A percentile compares a stretch with the other conserved stretches of the same genome.
Evolutionary conservation across 1,140 invertebrate genomes (phyloP).

Genomic region (Agrilus planipennis): DNA sequence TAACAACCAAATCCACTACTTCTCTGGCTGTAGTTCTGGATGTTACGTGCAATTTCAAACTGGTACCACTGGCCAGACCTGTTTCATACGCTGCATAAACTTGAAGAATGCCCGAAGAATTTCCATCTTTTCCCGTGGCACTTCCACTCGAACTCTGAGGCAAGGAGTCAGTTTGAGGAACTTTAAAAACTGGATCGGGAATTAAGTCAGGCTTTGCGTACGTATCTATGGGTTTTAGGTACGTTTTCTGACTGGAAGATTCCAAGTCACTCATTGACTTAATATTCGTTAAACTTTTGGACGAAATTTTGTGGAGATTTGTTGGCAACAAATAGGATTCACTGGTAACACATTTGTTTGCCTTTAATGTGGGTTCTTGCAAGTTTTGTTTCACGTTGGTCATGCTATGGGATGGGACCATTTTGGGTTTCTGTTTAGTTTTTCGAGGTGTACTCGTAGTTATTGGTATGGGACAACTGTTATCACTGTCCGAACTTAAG

Average conservation of each 20-base stretch:
- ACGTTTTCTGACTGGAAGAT: conserved; percentile 28
- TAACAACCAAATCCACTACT: conserved; percentile 87
- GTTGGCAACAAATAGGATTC: conserved; percentile 19
- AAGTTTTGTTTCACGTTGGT: conserved; percentile 32
- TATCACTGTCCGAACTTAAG: conserved; percentile 43
- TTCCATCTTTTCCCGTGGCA: conserved; percentile 18
- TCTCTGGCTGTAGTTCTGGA: conserved; percentile 80
- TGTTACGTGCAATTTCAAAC: conserved; percentile 85
- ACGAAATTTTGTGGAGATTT: conserved; percentile 34
- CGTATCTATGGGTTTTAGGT: conserved; percentile 32
- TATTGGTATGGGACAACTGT: conserved; percentile 33
- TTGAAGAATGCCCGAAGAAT: conserved; percentile 49
- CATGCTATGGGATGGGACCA: conserved; percentile 29
- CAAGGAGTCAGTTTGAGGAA: conserved; percentile 12
- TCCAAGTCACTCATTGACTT: conserved; percentile 36
- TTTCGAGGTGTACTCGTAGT: conserved; percentile 23
- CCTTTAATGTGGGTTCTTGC: too few species aligned
- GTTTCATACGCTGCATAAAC: conserved; percentile 94
- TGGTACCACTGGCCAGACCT: conserved; percentile 80
- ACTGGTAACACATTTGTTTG: conserved; percentile 26
- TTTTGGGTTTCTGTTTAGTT: conserved; percentile 19
- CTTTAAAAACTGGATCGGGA: conserved; percentile 19
- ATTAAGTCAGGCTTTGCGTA: conserved; percentile 15
- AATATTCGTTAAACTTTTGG: conserved; percentile 45
- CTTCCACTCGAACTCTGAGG: not conserved